phyloP scores from a whole-genome alignment of 1,140 invertebrate species.

The Bombus polaris region DNA sequence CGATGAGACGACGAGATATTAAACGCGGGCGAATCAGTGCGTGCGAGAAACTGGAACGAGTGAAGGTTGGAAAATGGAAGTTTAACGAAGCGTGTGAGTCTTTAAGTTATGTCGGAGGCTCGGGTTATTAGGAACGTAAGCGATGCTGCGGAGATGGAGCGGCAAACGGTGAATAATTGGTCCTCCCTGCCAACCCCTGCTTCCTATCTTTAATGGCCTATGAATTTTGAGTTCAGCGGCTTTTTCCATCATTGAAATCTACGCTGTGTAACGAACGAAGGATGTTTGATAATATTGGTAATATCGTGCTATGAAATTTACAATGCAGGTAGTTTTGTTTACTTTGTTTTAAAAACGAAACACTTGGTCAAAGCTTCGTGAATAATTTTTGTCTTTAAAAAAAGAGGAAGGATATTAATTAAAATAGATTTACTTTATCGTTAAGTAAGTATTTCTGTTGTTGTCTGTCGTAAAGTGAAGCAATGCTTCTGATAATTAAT shows the following conservation, averaged over 20 bases:
- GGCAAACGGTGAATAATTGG: slow-evolving; percentile 8
- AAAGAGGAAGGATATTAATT: no score
- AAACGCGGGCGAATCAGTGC: neutral
- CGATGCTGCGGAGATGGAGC: neutral
- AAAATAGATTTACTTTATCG: no score
- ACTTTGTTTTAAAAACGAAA: no score
- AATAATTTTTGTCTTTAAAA: no score
- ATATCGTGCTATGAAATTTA: neutral
- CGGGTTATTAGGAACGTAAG: slow-evolving; percentile 8
- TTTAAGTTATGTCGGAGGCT: neutral
- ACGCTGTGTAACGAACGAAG: neutral
- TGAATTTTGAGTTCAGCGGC: neutral
- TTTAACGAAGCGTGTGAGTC: slow-evolving; percentile 18
- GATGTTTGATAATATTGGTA: neutral
- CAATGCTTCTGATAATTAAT: no score
- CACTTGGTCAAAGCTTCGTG: no score
- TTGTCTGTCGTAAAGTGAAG: no score
- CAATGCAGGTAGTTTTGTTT: no score
- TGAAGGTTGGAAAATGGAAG: neutral
- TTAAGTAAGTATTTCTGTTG: no score
- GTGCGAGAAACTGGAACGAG: slow-evolving; percentile 8
- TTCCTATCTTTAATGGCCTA: slow-evolving; percentile 1
- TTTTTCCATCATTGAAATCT: neutral
- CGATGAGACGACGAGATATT: neutral
- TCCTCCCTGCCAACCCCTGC: neutral